A percentile compares a stretch with the other conserved stretches of the same genome.
phyloP scores from a whole-genome alignment of 53 echinoderm and acorn worm species.

The Temnopleurus reevesii region DNA sequence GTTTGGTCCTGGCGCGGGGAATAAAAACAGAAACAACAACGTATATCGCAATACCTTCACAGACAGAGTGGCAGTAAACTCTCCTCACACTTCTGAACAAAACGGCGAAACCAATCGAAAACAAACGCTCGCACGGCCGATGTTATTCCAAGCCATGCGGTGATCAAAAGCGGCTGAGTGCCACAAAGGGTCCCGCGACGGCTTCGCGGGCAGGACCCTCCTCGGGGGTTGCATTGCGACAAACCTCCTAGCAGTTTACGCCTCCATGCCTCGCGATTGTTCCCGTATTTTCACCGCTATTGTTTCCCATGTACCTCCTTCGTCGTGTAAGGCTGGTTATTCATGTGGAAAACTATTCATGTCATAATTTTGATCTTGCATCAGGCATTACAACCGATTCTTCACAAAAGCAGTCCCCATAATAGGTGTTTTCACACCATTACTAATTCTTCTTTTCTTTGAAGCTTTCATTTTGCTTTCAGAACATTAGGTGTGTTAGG shows the following conservation, averaged over 20 bases:
- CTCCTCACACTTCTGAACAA: slow-evolving; percentile 14
- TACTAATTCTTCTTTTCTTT: background rate
- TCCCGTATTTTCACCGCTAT: slow-evolving; percentile 22
- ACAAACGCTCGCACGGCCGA: slow-evolving; percentile 13
- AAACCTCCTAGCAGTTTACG: background rate
- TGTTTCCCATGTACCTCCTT: slow-evolving; percentile 11
- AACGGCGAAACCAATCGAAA: slow-evolving; percentile 30
- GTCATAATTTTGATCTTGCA: slow-evolving; percentile 25
- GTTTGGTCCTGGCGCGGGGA: background rate
- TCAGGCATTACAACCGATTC: slow-evolving; percentile 26
- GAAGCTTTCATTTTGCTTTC: background rate
- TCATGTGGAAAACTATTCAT: slow-evolving; percentile 45
- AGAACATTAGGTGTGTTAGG: too few species aligned
- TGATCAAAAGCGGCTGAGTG: slow-evolving; percentile 36
- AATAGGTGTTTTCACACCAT: slow-evolving; percentile 13
- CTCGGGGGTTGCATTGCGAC: slow-evolving; percentile 24
- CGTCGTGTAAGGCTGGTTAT: background rate
- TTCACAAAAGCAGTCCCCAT: slow-evolving; percentile 14
- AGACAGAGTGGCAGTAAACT: background rate
- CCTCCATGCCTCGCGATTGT: slow-evolving; percentile 18
- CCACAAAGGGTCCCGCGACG: slow-evolving; percentile 42
- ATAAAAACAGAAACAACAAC: background rate
- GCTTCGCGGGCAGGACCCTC: slow-evolving; percentile 22
- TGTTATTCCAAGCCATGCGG: slow-evolving; percentile 30
- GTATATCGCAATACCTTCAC: slow-evolving; percentile 14